Base-by-base conservation (phyloP, 2,888 invertebrate genomes). In the Sinodicranocentrus sp. region DNA sequence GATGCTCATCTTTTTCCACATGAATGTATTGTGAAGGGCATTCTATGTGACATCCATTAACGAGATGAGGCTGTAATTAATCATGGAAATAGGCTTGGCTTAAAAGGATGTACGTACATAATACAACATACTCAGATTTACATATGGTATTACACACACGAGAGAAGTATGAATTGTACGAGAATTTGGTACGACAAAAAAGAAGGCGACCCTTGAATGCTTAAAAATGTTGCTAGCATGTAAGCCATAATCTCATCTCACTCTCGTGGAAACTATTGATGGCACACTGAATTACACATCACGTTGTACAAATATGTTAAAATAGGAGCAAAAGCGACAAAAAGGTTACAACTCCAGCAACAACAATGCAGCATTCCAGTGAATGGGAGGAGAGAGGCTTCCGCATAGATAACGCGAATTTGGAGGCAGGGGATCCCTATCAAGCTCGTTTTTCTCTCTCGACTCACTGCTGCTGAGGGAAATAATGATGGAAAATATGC, bases 1-100 rank as follows among this genome's bases (percentile, higher is more conserved):
- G 15, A 25, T 70, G 48, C 68, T 52, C 15, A 15, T 23, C 44
- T 48, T 67, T 44, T 48, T 26, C 21, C 43, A 44, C 44, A 19
- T 33, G 26, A 23, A 43, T 39, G 15, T 17, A 0, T 13, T 23
- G n/a, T 39, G 8, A 61, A 70, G 78, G 15, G 59, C 25, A 68
- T 3, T 33, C 61, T 65, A 76, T 70, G 52, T 59, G 63, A 82
- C 52, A 82, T 75, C 82, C 82, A 82, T 82, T 82, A 75, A 61
- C 73, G 44, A 75, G 76, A 82, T 76, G 75, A 82, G 70, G 61
- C 70, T 43, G 82, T 82, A 70, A 82, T 82, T 82, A 82, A 82
- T 82, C 82, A 82, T 68, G 39, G 59, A n/a, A n/a, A n/a, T n/a
- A n/a, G n/a, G n/a, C n/a, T n/a, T n/a, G n/a, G n/a, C n/a, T n/a